Evolutionary conservation across 64 coral and sea anemone genomes (phyloP), one percentile per base, ranked within the genome.

Genomic region (Acropora yongei): DNA sequence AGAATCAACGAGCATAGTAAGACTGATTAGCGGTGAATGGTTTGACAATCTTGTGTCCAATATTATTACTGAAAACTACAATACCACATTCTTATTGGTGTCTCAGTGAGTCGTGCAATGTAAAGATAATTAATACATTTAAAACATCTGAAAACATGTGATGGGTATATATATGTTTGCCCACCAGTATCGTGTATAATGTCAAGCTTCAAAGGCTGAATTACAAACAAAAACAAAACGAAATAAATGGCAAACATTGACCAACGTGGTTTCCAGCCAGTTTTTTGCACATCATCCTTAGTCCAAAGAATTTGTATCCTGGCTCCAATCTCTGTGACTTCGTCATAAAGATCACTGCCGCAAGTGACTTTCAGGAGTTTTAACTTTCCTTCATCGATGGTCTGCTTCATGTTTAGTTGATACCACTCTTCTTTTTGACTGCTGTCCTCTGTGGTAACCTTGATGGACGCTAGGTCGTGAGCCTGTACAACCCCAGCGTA

Each of bases 211-310:
- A 55, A 55, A 55, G 51, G 51, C 51, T 55, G 51, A 9, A 55
- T 30, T 30, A 30, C 30, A 55, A 55, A 55, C 5, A 53, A 9
- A 6, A 55, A 55, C 5, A 55, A 55, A 2, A 5, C 51, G 1
- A 55, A 9, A 55, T 55, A 55, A 55, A 30, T 55, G 51, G 9
- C 4, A 55, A 55, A 55, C 4, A 63, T 12, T 13, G 11, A 88
- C 85, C 85, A 88, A 17, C 69, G 69, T 18, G 14, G 60, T 18
- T 73, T 90, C 71, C 49, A 84, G 17, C 80, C 80, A 44, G 78
- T 55, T 14, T 17, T 57, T 18, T 57, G 53, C 41, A 84, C 80
- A 77, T 77, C 50, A 20, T 88, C 49, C 47, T 88, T 75, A 41
- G n/a, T 74, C 72, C 82, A 75, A 50, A 49, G 18, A 49, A 88